phyloP scores from a whole-genome alignment of 2,888 invertebrate species.

The Diarsia brunnea region DNA sequence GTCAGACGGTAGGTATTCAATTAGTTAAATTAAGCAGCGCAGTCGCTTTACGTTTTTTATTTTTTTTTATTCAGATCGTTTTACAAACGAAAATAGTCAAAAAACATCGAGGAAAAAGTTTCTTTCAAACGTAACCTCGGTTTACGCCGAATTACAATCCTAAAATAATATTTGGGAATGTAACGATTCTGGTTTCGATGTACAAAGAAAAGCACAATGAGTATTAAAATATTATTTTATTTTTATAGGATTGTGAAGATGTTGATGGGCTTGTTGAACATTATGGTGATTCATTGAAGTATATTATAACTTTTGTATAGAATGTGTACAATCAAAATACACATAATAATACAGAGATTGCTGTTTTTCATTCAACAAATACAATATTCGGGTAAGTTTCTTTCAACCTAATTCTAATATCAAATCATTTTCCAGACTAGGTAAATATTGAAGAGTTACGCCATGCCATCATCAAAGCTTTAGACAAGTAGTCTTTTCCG shows the following conservation, averaged over 20 bases:
- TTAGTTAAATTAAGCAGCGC: conserved; percentile 69
- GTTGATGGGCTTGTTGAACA: neutral
- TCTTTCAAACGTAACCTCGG: conserved; percentile 8
- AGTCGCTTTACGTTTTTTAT: conserved; percentile 47
- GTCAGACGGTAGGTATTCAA: conserved; percentile 63
- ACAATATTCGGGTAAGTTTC: neutral
- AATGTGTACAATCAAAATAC: neutral
- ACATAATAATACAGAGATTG: neutral
- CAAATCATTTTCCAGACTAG: neutral
- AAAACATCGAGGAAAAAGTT: conserved; percentile 24
- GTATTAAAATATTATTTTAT: conserved; percentile 16
- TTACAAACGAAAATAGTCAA: conserved; percentile 35
- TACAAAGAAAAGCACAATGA: conserved; percentile 17
- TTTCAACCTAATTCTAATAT: neutral
- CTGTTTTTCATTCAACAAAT: neutral
- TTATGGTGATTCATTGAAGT: neutral
- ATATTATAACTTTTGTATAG: neutral
- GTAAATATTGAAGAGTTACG: no score
- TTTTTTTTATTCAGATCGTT: conserved; percentile 38
- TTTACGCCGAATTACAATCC: conserved; percentile 34
- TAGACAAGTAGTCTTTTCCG: neutral
- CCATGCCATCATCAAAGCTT: no score
- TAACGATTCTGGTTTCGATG: conserved; percentile 8
- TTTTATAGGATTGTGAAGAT: conserved; percentile 8
- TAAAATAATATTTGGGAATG: conserved; percentile 56